A percentile compares a stretch with the other conserved stretches of the same genome.
Evolutionary conservation across 2,888 invertebrate species (phyloP).

Genomic region (Quadroppia sp.): DNA sequence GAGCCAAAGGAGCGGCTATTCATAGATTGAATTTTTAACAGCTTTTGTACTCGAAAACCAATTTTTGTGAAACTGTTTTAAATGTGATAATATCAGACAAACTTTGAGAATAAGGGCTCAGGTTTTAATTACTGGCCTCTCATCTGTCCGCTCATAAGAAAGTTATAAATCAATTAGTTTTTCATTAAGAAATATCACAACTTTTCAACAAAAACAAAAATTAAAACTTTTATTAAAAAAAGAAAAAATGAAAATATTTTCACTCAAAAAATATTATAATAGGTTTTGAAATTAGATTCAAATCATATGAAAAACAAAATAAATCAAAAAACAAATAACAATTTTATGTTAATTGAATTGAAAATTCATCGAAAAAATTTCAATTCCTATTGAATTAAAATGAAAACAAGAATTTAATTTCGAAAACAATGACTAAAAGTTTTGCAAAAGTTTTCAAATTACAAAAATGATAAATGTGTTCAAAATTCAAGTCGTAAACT

Average conservation of each 20-base stretch:
- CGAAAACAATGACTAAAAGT: slow-evolving; percentile 14
- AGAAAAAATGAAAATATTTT: neutral
- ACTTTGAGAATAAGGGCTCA: neutral
- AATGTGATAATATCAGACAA: neutral
- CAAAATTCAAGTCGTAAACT: neutral
- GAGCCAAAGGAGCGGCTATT: neutral
- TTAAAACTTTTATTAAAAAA: neutral
- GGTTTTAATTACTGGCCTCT: neutral
- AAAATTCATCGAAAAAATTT: neutral
- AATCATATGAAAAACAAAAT: neutral
- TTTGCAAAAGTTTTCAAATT: slow-evolving; percentile 25
- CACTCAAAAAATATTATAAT: neutral
- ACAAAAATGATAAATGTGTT: slow-evolving; percentile 23
- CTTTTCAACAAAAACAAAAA: too few species aligned
- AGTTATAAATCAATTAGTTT: slow-evolving; percentile 2
- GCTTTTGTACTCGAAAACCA: neutral
- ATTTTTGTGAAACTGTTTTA: neutral
- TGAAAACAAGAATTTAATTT: slow-evolving; percentile 1
- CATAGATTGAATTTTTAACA: neutral
- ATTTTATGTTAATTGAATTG: neutral
- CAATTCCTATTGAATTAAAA: neutral
- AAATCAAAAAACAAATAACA: too few species aligned
- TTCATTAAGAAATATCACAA: too few species aligned
- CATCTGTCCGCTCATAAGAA: neutral
- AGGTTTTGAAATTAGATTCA: neutral